Base-by-base conservation (phyloP, 2,797 vertebrate genomes). In the Anas georgica region DNA sequence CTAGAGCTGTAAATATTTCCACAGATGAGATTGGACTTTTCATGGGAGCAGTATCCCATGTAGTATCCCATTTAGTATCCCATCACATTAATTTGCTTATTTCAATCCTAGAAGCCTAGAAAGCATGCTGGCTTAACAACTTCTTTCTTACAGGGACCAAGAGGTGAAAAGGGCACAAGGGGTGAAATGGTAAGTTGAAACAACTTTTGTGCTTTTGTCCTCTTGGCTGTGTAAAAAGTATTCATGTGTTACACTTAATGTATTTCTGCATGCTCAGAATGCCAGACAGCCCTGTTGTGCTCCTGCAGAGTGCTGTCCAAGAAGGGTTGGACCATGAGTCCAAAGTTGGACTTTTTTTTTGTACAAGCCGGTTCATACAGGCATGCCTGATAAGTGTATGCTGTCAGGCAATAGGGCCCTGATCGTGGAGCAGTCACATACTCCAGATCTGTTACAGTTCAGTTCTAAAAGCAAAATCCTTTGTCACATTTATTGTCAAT, bases 161-260 rank as follows among this genome's bases (percentile, higher is more conserved):
- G 98, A 96, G 99, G 99, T 88, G 98, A 98, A 88, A 99, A 98
- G 95, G 99, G 99, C 97, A 97, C 95, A 86, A 92, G 94, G 72
- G 99, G 99, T 60, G 99, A 99, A 98, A 98, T 99, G 98, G 99
- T 99, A 98, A 99, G 98, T 96, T 86, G 92, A 90, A 92, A 94
- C 43, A 73, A 46, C 35, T 69, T 94, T n/a, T 48, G 14, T 84
- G 69, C 28, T 92, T 87, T 94, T 46, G 18, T 60, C 45, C 43
- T 72, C 88, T 87, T 17, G 17, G 25, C 60, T 37, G 12, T 88
- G 58, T 67, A 45, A 83, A 68, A 83, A 26, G 45, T 83, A 26
- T 83, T 78, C 7, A 31, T 73, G 21, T 62, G 43, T 70, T 79
- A 63, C 0, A 1, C 10, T 41, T 58, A 69, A 54, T 8, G 17